Evolutionary conservation across 2,888 invertebrate species (phyloP), one percentile per base, ranked within the genome.

Genomic region (Aplocera efformata): DNA sequence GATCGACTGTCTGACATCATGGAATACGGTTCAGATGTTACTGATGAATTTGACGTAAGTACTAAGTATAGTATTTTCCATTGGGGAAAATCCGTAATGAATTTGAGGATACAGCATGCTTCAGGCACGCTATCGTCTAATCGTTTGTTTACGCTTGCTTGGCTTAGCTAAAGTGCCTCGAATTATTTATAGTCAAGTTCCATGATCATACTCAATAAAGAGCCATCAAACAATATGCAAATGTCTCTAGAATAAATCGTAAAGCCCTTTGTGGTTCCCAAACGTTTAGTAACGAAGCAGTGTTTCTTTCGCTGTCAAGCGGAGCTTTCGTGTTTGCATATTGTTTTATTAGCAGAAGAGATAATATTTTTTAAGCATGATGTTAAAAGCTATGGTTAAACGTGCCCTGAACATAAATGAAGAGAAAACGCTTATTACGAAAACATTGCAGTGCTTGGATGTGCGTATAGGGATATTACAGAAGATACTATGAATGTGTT

Each of bases 131-230:
- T 77, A 79, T 50, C 59, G 54, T 67, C 69, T 78, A 80, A 78
- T 79, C 71, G 67, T 79, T 80, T 76, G 75, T 83, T 82, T 82
- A 82, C 76, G 82, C 83, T 80, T 76, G 71, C 72, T 74, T 73
- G 41, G 68, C 67, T 71, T 72, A 62, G 62, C 67, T 70, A 69
- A 80, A 78, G 75, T 72, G 72, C 67, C 68, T 67, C 58, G 60
- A 75, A 69, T 72, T 79, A 79, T 82, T 80, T 82, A 84, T 77
- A 72, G 77, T 64, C 69, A 51, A 67, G 72, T 84, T 76, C 80
- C 85, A 86, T 85, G 86, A 80, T 76, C 68, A 58, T 72, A 56
- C 62, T 66, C 79, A 77, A 83, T 86, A 84, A 85, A 84, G 72
- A 63, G 66, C 68, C 68, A 67, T 68, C 74, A 74, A 79, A 72